Evolutionary conservation across 1,140 invertebrate species (phyloP), one percentile per base, ranked within the genome.

Genomic region (Nymphalis io): DNA sequence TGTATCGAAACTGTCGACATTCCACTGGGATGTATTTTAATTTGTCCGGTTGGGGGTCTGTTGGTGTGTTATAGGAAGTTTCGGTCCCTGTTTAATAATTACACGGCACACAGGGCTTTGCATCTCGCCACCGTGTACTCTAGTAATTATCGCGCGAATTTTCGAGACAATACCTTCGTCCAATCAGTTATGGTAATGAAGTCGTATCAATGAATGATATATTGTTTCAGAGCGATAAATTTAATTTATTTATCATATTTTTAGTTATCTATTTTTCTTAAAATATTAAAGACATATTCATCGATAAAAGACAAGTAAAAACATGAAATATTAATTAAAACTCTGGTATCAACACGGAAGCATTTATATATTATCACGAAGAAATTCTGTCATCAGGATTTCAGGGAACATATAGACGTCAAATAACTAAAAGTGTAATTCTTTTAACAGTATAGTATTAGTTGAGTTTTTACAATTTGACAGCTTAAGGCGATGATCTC

Each of bases 141-240:
- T 57, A 58, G 73, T 82, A 84, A 83, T 87, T 87, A 79, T 74
- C 70, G 66, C 69, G 71, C 66, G 78, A 78, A 83, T 79, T 81
- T 83, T 80, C 79, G 64, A 79, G 70, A 80, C 81, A 78, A 83
- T 82, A 78, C 73, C 68, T 74, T 74, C 73, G 73, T 76, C 73
- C 84, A 89, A 88, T 88, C 84, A 88, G 79, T 83, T 87, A 88
- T 89, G 87, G 74, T 86, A 89, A 89, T 89, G 78, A 85, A 79
- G 68, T 62, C 75, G 72, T 58, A 57, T 61, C 60, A 69, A 62
- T 68, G 48, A 40, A 58, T 58, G 27, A 39, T 15, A 46, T 63
- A 38, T 70, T 63, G 68, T 57, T 70, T 46, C 58, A 33, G 60
- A 57, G 46, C 42, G 21, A 61, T 51, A 53, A 63, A 64, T 55